Conservation (phyloP, 2,113 vertebrate genomes). For the Ochotona princeps region DNA sequence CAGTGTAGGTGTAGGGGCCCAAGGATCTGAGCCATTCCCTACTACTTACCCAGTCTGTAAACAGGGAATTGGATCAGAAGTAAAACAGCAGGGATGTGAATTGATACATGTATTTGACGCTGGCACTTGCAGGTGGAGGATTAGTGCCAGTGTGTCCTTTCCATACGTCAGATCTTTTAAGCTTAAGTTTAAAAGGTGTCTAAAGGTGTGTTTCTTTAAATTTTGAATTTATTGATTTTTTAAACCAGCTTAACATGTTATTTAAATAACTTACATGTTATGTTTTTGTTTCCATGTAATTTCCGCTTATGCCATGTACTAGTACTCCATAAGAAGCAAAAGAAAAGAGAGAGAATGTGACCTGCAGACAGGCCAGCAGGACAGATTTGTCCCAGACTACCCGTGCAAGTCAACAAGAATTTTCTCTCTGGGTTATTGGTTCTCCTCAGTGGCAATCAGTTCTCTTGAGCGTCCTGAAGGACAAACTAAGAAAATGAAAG, state of each 20-base stretch:
- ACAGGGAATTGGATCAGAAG: too few species aligned
- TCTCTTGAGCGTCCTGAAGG: background rate
- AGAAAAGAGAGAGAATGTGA: background rate
- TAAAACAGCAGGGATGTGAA: too few species aligned
- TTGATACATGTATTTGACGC: too few species aligned
- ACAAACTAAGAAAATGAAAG: background rate
- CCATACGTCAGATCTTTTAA: too few species aligned
- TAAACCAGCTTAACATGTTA: background rate
- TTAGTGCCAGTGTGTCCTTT: too few species aligned
- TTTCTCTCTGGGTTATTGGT: background rate
- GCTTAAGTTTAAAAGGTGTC: too few species aligned
- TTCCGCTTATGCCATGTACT: background rate
- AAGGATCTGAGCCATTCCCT: too few species aligned
- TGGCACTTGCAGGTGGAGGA: too few species aligned
- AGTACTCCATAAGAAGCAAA: background rate
- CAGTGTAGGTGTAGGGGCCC: too few species aligned
- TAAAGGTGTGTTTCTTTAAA: background rate
- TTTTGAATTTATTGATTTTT: background rate
- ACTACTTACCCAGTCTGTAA: too few species aligned
- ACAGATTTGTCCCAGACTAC: background rate
- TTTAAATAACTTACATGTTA: background rate
- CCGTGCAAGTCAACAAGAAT: background rate
- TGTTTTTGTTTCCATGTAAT: constrained; percentile 1
- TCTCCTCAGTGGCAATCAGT: background rate
- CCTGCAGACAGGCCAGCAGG: background rate